Base-by-base conservation (phyloP, 2,888 invertebrate genomes). In the Amphipoea lucens region DNA sequence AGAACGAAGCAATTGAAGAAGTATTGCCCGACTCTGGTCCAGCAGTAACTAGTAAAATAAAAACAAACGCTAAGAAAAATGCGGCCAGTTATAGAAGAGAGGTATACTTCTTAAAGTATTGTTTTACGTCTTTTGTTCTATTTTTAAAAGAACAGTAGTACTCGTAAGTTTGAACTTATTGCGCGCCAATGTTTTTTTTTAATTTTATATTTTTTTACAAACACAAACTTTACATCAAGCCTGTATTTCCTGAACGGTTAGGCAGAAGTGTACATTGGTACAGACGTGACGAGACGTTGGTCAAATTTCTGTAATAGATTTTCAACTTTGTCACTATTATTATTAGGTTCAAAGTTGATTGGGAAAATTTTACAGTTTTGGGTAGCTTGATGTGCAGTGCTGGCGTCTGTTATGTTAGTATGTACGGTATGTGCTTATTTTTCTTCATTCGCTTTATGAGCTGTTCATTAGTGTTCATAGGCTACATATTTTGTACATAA, bases 41-140 rank as follows among this genome's bases (percentile, higher is more conserved):
- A 17, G 40, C 29, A 57, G 72, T 36, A 54, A 68, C 67, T 48
- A n/a, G 67, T 20, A 48, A 51, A 76, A 82, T 60, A 79, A 84
- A 80, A 89, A 76, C 73, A 83, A 80, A 70, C 51, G 62, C 42
- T 40, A 65, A 76, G 82, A 79, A 87, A 85, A 89, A 89, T 80
- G 71, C 75, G 42, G 79, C 82, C 78, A 86, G 87, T 87, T 82
- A 89, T 74, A 81, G 65, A 54, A 23, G 60, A 77, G 71, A 75
- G 48, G 60, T 76, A 23, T 57, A 48, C 71, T 85, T 76, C 40
- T 73, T 17, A 23, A 69, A 84, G 70, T 65, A 78, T 77, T 66
- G 40, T 70, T 9, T 85, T 40, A 7, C 12, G 4, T 65, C 4
- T 54, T 65, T 76, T 77, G 2, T 65, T 68, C 48, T 63, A 23